Base-by-base conservation (phyloP, 2,113 vertebrate species). In the Silurus glanis region DNA sequence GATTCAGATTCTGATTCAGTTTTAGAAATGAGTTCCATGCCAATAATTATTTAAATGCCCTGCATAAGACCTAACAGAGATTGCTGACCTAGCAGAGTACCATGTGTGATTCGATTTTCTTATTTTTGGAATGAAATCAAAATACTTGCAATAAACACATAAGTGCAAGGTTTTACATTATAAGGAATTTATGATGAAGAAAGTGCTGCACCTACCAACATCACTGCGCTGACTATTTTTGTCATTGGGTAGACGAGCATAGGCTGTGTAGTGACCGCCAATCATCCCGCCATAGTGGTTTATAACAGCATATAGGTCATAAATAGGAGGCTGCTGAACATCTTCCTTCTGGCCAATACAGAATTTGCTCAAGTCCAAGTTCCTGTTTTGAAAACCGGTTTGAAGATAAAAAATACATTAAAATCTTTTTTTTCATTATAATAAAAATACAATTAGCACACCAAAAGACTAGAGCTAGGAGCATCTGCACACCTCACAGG, bases 201-300 rank as follows among this genome's bases (percentile, higher is more conserved):
- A 23, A 28, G 25, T 61, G 6, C 5, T 19, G 37, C 1, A 89
- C 97, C 94, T 94, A 99, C 98, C 98, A 71, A 99, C 97, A 71
- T 99, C 98, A 0, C 97, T 99, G 91, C 97, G 97, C 93, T 99
- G 98, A 93, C 98, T 99, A 95, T 97, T 99, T 91, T 98, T 97
- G 92, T 98, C 97, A 0, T 92, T 99, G 62, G 97, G 97, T 88
- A 99, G 95, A 23, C 98, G 97, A 23, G 98, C 97, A 0, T 97
- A 99, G 0, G 98, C 98, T 0, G 98, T 99, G 90, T 99, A 99
- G 91, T 99, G 98, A n/a, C 98, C 98, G 4, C 98, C 98, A 0
- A 99, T 99, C 97, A 99, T 99, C 74, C 98, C 98, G 9, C 98
- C 98, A 0, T 99, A 99, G 93, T 99, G 98, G 92, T 99, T 99